Base-by-base conservation (phyloP, 2,797 vertebrate genomes). In the Microctenopoma steveboyesi region DNA sequence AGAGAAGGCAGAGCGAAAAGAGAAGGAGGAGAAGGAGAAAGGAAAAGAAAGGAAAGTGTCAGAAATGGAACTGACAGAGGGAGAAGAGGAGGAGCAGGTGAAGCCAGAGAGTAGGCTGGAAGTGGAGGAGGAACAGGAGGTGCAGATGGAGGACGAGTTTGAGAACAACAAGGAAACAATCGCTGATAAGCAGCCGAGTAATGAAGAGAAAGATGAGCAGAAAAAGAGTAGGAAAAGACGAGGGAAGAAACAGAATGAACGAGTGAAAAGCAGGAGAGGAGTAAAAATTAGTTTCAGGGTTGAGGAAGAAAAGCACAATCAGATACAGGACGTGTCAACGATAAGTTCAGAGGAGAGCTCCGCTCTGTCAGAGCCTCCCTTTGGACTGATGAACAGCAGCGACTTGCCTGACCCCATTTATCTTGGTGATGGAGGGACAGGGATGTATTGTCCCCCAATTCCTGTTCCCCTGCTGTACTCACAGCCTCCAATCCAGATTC, bases 321-420 rank as follows among this genome's bases (percentile, higher is more conserved):
- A 64, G 39, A 58, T 15, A 0, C 72, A 72, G 69, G 81, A 88
- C 46, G 56, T 53, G 40, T 63, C 63, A 3, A 63, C 0, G 0
- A 25, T 53, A 55, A 72, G 49, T 64, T 77, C 78, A 3, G 79
- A 84, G 62, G 89, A 80, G 52, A 78, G 55, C 46, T 45, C 0
- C 0, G 42, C 59, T 70, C 60, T 69, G 49, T 27, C 74, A 0
- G 88, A 87, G 69, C 74, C 81, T 28, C 47, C 73, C 7, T 13
- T 79, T 13, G 75, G 81, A 48, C 74, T 88, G 68, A 68, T 70
- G 35, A 83, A 72, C 77, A 82, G 64, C 81, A 69, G 69, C 7
- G 87, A 91, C 69, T 57, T 89, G 53, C 82, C 86, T 3, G 88
- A 92, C 65, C 78, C 86, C 0, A 54, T 87, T 35, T 85, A 82